Evolutionary conservation across 2,797 vertebrate species (phyloP), one percentile per base, ranked within the genome.

Genomic region (Karalla daura): DNA sequence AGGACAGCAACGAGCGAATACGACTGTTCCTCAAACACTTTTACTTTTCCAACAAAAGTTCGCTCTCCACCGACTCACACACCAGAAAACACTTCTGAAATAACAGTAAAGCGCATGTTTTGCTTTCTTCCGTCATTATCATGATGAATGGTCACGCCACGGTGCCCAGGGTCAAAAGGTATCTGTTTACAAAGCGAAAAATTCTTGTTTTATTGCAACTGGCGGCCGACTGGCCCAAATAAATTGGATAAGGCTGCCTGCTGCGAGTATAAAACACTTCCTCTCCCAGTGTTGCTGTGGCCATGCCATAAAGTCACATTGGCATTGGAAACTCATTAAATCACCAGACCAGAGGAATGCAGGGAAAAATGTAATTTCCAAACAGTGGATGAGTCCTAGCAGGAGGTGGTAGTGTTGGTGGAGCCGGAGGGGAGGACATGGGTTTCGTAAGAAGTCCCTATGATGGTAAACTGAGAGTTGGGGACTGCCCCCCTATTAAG

Each of bases 401-500:
- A 40, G 82, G n/a, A n/a, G n/a, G n/a, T n/a, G n/a, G n/a, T n/a
- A n/a, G n/a, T n/a, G n/a, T n/a, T n/a, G n/a, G n/a, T n/a, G n/a
- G n/a, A n/a, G n/a, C n/a, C n/a, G n/a, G n/a, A n/a, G n/a, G n/a
- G n/a, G n/a, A 69, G 68, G 89, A 88, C 90, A 91, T 91, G 61
- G 88, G 90, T 96, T 96, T 97, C 95, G 94, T 95, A 95, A 96
- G 92, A 91, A 95, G 90, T 89, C 90, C 94, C 89, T 93, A 92
- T 92, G 92, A 92, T 92, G 87, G 87, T 90, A 88, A 92, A 91
- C 76, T 80, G 93, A 94, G 95, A 92, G 91, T 76, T 90, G 92
- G 95, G 96, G 95, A 94, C 96, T 94, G 94, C 96, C 96, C 90
- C 95, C 95, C 93, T 95, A 91, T 98, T 98, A 98, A 98, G 97